Conservation (phyloP, 2,888 invertebrate genomes). For the Phortica okadai region DNA sequence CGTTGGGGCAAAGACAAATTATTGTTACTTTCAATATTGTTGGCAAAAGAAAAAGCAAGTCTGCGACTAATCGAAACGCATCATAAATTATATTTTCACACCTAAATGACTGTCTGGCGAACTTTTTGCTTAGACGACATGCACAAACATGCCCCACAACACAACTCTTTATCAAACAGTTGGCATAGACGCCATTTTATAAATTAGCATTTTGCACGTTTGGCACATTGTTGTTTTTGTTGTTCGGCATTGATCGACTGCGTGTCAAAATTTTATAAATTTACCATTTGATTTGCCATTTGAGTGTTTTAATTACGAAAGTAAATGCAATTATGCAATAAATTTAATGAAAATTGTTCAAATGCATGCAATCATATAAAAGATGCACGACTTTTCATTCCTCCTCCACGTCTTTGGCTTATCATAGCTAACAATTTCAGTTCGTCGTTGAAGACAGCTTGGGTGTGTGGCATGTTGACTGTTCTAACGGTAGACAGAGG, state of each 20-base stretch:
- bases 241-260: conserved; percentile 22
- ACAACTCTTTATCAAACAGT: conserved; percentile 17
- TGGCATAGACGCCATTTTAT: conserved; percentile 16
- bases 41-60: background rate
- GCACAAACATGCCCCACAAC: background rate
- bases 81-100: conserved; percentile 22
- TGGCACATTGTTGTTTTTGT: background rate
- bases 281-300: conserved; percentile 62
- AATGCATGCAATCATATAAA: conserved; percentile 55
- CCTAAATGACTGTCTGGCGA: background rate
- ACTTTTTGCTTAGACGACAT: background rate
- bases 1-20: no score
- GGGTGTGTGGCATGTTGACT: no score
- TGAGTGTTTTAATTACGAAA: conserved; percentile 55
- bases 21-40: background rate
- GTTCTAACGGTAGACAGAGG: background rate
- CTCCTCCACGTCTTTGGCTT: background rate
- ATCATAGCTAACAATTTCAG: background rate
- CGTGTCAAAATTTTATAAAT: conserved; percentile 59
- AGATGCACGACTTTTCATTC: background rate
- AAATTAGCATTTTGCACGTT: conserved; percentile 18
- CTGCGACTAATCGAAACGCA: conserved; percentile 8
- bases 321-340: conserved; percentile 68
- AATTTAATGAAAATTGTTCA: conserved; percentile 63
- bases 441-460: background rate